phyloP scores from a whole-genome alignment of 2,113 vertebrate species.

The Nothobranchius kuhntae region DNA sequence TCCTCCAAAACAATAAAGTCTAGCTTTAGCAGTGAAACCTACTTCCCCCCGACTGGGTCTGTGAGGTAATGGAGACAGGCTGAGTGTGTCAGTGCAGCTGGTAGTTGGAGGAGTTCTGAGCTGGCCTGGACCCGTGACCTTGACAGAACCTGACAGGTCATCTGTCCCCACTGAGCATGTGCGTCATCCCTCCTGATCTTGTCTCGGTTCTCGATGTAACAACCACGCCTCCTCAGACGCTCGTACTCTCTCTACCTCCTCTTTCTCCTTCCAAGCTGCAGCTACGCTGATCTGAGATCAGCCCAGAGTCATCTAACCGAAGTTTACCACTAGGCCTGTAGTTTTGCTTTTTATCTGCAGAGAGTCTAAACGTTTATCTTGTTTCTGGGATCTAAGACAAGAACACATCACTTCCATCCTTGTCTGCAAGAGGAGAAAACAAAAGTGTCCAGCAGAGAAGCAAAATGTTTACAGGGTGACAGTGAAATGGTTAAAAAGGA shows the following conservation, averaged over 20 bases:
- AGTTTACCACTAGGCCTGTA: no score
- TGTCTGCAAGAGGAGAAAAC: no score
- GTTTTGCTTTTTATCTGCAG: no score
- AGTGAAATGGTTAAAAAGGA: no score
- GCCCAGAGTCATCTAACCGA: no score
- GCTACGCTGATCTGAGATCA: neutral
- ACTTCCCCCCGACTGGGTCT: neutral
- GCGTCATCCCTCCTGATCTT: slow-evolving; percentile 21
- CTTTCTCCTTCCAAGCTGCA: neutral
- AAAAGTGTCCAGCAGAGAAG: no score
- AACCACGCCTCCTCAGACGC: slow-evolving; percentile 45
- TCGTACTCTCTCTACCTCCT: no score
- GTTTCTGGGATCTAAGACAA: no score
- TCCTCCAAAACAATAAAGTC: neutral
- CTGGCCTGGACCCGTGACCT: slow-evolving; percentile 1
- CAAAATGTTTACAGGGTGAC: no score
- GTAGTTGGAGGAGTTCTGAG: slow-evolving; percentile 31
- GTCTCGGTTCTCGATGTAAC: slow-evolving; percentile 39
- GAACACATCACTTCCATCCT: no score
- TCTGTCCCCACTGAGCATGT: slow-evolving; percentile 13
- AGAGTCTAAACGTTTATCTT: no score
- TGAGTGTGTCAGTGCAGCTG: slow-evolving; percentile 55
- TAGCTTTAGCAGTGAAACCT: neutral
- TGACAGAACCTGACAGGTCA: slow-evolving; percentile 22
- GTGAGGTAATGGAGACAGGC: slow-evolving; percentile 8